Evolutionary conservation across 2,113 vertebrate genomes (phyloP), one percentile per base, ranked within the genome.

Genomic region (Galeopterus variegatus): DNA sequence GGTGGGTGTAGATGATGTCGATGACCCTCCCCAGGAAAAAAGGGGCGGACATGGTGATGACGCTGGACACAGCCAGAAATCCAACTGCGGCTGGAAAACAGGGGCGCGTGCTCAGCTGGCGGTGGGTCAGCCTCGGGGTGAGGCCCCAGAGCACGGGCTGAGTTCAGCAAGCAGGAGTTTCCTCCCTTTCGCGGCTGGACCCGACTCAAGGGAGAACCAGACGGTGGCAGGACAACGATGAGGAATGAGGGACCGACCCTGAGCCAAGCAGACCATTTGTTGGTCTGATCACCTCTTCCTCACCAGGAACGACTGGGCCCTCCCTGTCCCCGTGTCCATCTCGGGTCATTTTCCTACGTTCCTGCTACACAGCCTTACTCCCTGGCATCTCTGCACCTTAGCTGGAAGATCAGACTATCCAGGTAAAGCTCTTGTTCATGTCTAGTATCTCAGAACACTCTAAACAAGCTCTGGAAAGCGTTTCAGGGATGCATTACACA

Each of bases 31-130:
- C 99, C 98, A 99, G 98, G 97, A 99, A 99, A 98, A 99, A 99
- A 4, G 99, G 99, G 3, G 99, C 99, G 0, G 99, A 99, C 99
- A 99, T 99, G 26, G 99, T 99, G 89, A 99, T 99, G 50, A 99
- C 98, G 87, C 99, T 99, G 98, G 99, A 99, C 95, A 99, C 97
- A 1, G 99, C 97, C 45, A 99, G 98, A 98, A 99, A 99, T 41
- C 99, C 99, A n/a, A 99, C 82, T 1, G 99, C 99, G 96, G 99
- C 99, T 99, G 97, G 24, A 95, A 98, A 93, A 88, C n/a, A 97
- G 94, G 24, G 90, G 17, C 12, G 17, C 94, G 64, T 3, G 8
- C 62, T 84, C 54, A 69, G 28, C 21, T 24, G 26, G 0, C 1
- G 2, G 19, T 0, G 8, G 26, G 26, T 73, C 12, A 10, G 62